Evolutionary conservation across 2,797 vertebrate species (phyloP).

Genomic region (Phoxinus dragarum): DNA sequence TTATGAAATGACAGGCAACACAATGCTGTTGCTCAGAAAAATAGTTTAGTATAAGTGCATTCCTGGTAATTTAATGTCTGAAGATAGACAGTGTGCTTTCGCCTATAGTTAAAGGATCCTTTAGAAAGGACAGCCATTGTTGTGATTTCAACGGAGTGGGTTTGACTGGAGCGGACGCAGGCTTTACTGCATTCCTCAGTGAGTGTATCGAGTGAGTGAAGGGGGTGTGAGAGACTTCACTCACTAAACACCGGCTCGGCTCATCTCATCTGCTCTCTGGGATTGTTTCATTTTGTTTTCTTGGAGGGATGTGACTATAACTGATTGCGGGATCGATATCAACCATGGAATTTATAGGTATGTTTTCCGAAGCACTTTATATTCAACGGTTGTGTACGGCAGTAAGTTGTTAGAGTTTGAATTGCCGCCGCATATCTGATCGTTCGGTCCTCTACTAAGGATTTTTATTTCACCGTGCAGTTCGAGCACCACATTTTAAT

Average conservation of each 20-base stretch:
- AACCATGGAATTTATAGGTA: slow-evolving; percentile 40
- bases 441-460: neutral
- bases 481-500: neutral
- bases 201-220: slow-evolving; percentile 60
- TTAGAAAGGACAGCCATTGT: slow-evolving; percentile 70
- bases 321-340: neutral
- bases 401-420: neutral
- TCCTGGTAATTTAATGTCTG: neutral
- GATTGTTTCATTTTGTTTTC: neutral
- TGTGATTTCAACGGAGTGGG: slow-evolving; percentile 64
- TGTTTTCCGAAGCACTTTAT: neutral
- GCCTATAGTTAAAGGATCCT: neutral
- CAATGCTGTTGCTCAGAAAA: slow-evolving; percentile 1
- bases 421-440: neutral
- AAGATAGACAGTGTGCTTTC: neutral
- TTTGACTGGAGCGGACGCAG: slow-evolving; percentile 72
- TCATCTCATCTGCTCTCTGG: neutral
- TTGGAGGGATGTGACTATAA: slow-evolving; percentile 30
- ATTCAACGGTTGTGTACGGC: neutral
- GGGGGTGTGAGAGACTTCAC: slow-evolving; percentile 33
- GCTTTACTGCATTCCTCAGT: slow-evolving; percentile 82
- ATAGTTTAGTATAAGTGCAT: neutral
- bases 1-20: neutral
- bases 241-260: slow-evolving; percentile 25
- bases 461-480: neutral